Base-by-base conservation (phyloP, 2,888 invertebrate genomes). In the Orthosia cruda region DNA sequence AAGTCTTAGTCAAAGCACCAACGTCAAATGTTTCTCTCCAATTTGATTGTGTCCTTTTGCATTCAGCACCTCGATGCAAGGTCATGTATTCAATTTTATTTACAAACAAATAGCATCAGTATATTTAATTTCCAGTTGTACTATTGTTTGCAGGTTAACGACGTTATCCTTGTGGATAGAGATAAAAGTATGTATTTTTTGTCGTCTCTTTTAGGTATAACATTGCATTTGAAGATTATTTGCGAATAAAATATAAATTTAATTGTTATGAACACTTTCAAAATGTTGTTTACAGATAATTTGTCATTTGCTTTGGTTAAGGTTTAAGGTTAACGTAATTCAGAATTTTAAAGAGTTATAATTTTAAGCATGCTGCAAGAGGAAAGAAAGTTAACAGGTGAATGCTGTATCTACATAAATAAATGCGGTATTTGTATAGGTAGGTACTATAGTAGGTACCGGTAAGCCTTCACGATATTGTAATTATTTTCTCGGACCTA, bases 131-230 rank as follows among this genome's bases (percentile, higher is more conserved):
- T 66, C 45, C 50, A 61, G 59, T 52, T 59, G 72, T 47, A 49
- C 26, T 32, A 55, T 78, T 58, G 59, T 83, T 52, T 72, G 80
- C 57, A 79, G 83, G 80, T 68, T 83, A 80, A 72, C 23, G 68
- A 72, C 54, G 61, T 83, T 83, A 83, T 83, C 67, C 67, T 77
- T 26, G 23, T 49, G 20, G 55, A 47, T 16, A 62, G 15, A 77
- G n/a, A 23, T 26, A 32, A 61, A 45, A 3, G 59, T 49, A 71
- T 72, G 72, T 26, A 54, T 59, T 75, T 59, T 79, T 75, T 72
- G 40, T 61, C 26, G 26, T 49, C 18, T 45, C 11, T 16, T 26
- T 47, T 64, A 66, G 61, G 20, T 54, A 72, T 18, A 71, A 58
- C 45, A 71, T 78, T 71, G 23, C 13, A 67, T 77, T 68, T n/a